These are phyloP conservation scores for Scotopteryx bipunctaria DNA, from an alignment of 2,888 invertebrate species.

Conservation along the genomic window DNA sequence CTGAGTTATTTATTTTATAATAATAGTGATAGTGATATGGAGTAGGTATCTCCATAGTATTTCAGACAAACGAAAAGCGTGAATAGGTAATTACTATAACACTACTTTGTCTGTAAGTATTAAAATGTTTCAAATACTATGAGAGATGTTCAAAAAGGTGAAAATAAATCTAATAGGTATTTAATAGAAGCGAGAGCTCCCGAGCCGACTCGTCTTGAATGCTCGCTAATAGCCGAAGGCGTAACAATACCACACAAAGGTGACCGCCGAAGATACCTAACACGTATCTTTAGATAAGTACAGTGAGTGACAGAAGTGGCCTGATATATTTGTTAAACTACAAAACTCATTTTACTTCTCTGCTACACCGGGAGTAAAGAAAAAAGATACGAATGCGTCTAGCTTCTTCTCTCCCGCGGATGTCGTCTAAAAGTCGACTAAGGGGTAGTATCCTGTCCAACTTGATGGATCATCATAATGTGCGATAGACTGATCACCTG, in stretches of 20 bases:
- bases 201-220: conserved; percentile 60
- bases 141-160: conserved; percentile 27
- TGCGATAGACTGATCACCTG: too few relatives aligned
- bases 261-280: conserved; percentile 32
- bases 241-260: conserved; percentile 41
- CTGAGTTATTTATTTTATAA: too few relatives aligned
- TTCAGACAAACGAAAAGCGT: conserved; percentile 8
- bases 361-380: too few relatives aligned
- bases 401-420: too few relatives aligned
- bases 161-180: conserved; percentile 68
- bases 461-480: too few relatives aligned
- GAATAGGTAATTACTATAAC: neutral
- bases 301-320: conserved; percentile 2
- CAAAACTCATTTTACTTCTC: too few relatives aligned
- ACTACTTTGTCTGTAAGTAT: neutral
- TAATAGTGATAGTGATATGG: too few relatives aligned
- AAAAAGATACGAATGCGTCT: too few relatives aligned
- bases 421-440: too few relatives aligned
- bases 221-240: conserved; percentile 56
- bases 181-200: conserved; percentile 61
- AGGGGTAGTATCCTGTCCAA: too few relatives aligned
- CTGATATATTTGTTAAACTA: neutral
- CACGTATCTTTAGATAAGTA: conserved; percentile 6
- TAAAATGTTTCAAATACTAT: conserved; percentile 15
- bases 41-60: too few relatives aligned